Evolutionary conservation across 2,113 vertebrate genomes (phyloP), one percentile per base, ranked within the genome.

Genomic region (Vulpes vulpes): DNA sequence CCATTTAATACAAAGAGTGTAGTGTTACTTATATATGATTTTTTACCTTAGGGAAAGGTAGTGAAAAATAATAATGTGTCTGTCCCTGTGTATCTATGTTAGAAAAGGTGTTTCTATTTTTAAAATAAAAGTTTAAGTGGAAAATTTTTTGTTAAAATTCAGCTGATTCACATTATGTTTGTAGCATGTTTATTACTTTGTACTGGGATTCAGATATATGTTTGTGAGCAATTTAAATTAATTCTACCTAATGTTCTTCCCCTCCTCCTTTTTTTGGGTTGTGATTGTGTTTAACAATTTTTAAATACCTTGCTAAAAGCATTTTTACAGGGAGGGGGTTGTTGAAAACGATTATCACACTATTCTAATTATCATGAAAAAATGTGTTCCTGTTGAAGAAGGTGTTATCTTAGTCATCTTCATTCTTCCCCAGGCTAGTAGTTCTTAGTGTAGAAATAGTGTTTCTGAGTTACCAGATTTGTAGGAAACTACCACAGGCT

Each of bases 181-280:
- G 1, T 95, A 62, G 65, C 25, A 59, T 95, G 64, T 43, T 97
- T 96, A 92, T 97, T 96, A 92, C 62, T 95, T 97, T 92, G 30
- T 8, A 64, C 95, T 85, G 67, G 62, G 14, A 86, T 76, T 95
- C 43, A 84, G 17, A 25, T 95, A 0, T 83, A 62, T 94, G 14
- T 67, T 94, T 96, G 3, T 97, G 93, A 92, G 27, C 35, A 93
- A 30, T 91, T 95, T 78, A 94, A 94, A 90, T 51, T 91, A 89
- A 93, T 89, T 94, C n/a, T 94, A 49, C 62, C 79, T 94, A 69
- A 76, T 62, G 3, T 76, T 95, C 27, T 35, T 93, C 32, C 7
- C 9, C 3, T 59, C 0, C 10, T 55, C 17, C n/a, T 20, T 62
- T 57, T 88, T 84, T 97, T 94, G 85, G 69, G 55, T 27, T 90